phyloP scores from a whole-genome alignment of 2,797 vertebrate genomes.

The Cirrhinus molitorella region DNA sequence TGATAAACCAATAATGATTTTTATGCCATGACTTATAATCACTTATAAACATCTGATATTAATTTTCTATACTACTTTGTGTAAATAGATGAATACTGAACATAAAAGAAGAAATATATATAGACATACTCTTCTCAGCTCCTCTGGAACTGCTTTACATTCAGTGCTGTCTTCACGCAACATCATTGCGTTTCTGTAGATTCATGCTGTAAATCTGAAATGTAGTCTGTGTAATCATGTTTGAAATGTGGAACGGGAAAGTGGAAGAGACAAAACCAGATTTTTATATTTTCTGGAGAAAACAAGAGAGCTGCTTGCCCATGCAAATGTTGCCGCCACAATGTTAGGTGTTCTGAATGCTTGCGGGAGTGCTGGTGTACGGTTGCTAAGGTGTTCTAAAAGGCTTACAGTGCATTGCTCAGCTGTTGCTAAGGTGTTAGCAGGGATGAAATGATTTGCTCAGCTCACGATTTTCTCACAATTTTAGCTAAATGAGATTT shows the following conservation, averaged over 20 bases:
- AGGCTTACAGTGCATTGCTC: not conserved
- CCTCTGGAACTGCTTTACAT: constrained; percentile 47
- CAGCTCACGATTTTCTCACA: no score
- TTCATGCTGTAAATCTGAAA: constrained; percentile 12
- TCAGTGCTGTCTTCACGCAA: constrained; percentile 9
- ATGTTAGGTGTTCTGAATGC: not conserved
- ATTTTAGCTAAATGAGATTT: no score
- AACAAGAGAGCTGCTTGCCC: not conserved
- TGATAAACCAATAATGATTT: not conserved
- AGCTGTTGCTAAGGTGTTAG: not conserved
- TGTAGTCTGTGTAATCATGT: constrained; percentile 10
- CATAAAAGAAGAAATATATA: not conserved
- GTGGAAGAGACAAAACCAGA: not conserved
- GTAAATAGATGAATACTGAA: no score
- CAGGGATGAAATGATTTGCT: no score
- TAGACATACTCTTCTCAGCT: constrained; percentile 24
- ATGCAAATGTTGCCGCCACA: not conserved
- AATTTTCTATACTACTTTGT: not conserved
- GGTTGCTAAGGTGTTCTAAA: constrained; percentile 4
- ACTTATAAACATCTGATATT: not conserved
- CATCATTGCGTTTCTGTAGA: constrained; percentile 5
- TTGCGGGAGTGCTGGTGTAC: not conserved
- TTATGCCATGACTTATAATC: not conserved
- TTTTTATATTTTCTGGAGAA: not conserved
- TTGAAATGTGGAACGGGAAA: constrained; percentile 11